These are phyloP conservation scores for Pangasius krempfi DNA, from an alignment of 2,797 vertebrate genomes.

Conservation along the genomic window DNA sequence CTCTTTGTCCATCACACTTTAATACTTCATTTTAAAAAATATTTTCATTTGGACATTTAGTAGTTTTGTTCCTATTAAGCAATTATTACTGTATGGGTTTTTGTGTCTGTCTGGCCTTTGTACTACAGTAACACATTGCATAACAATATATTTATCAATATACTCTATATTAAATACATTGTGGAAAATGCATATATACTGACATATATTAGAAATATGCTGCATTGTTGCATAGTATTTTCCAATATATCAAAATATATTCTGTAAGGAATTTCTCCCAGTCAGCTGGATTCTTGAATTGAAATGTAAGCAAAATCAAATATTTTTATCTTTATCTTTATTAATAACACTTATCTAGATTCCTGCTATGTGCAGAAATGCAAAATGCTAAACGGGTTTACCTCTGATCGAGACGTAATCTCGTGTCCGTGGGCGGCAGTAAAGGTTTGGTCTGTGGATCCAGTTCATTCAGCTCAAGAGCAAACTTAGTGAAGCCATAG, in stretches of 20 bases:
- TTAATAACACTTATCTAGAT: background rate
- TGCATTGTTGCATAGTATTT: background rate
- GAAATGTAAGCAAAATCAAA: background rate
- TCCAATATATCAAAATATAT: background rate
- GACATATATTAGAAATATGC: background rate
- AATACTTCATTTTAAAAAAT: no score
- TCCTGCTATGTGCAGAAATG: background rate
- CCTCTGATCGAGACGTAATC: conserved; percentile 95
- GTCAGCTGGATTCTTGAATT: background rate
- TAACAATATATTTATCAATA: no score
- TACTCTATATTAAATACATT: background rate
- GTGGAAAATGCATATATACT: background rate
- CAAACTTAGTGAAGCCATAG: conserved; percentile 96
- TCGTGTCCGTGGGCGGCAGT: conserved; percentile 88
- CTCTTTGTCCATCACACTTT: no score
- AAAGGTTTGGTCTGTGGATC: conserved; percentile 76
- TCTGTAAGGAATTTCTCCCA: background rate
- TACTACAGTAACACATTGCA: no score
- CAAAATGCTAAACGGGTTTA: conserved; percentile 47
- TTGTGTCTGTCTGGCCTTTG: no score
- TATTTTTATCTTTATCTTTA: background rate
- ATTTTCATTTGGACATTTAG: no score
- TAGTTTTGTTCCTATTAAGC: no score
- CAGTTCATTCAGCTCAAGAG: conserved; percentile 92
- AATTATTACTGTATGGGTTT: no score